These are phyloP conservation scores for Coregonus clupeaformis DNA, from an alignment of 2,113 vertebrate genomes.

Conservation along the genomic window DNA sequence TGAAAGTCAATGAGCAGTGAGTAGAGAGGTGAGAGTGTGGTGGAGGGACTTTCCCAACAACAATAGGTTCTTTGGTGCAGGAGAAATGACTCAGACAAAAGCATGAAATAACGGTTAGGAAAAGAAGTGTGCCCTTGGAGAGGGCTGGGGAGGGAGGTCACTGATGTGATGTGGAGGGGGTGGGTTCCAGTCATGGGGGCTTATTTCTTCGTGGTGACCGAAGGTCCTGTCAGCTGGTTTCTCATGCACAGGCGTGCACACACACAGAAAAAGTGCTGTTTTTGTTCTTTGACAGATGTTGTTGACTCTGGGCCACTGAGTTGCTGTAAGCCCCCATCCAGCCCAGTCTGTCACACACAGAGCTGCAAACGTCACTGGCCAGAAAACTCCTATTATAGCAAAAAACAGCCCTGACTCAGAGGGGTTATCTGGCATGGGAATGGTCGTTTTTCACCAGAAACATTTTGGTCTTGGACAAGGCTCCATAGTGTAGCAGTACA, in stretches of 20 bases:
- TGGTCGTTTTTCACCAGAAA: background rate
- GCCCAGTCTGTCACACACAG: too few relatives aligned
- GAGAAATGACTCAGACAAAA: conserved; percentile 1
- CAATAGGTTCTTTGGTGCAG: conserved; percentile 7
- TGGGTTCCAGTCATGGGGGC: background rate
- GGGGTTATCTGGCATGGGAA: background rate
- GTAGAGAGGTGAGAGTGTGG: background rate
- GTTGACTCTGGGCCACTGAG: background rate
- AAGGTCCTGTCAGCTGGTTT: background rate
- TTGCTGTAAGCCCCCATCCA: background rate
- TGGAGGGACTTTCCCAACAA: conserved; percentile 19
- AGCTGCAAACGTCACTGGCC: background rate
- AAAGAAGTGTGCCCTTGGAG: conserved; percentile 4
- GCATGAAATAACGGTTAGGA: conserved; percentile 9
- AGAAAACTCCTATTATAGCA: background rate
- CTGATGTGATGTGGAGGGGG: background rate
- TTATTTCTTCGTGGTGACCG: background rate
- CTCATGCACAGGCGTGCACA: background rate
- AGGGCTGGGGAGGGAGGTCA: background rate
- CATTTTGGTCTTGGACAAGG: background rate
- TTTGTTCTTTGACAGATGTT: conserved; percentile 4
- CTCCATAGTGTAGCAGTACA: background rate
- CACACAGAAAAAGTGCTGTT: background rate
- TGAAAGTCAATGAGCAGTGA: background rate
- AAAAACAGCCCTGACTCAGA: background rate